Conservation (phyloP, 2,888 invertebrate species). For the Aphrophora alni region DNA sequence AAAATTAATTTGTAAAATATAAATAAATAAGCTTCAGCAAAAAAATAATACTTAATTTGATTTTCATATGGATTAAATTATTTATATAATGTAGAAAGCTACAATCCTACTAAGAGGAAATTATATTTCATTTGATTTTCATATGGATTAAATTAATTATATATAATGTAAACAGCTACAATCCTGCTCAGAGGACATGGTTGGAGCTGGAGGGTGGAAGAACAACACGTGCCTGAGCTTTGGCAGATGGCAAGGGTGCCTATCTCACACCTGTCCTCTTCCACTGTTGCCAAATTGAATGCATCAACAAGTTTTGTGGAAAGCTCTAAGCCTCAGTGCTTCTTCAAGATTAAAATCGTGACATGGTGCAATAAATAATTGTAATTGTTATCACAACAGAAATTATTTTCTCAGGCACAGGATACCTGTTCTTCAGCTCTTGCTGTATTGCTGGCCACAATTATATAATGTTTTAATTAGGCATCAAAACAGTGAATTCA, state of each 20-base stretch:
- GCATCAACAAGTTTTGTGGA: not conserved
- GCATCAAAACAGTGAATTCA: too few relatives aligned
- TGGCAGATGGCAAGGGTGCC: conserved; percentile 6
- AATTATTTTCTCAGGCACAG: not conserved
- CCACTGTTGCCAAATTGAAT: not conserved
- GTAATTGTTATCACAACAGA: not conserved
- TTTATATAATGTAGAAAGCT: too few relatives aligned
- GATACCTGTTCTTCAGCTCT: not conserved
- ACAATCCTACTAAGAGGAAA: too few relatives aligned
- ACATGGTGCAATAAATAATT: not conserved
- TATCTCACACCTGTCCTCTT: conserved; percentile 1
- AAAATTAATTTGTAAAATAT: too few relatives aligned
- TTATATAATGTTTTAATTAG: not conserved
- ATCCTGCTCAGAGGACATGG: too few relatives aligned
- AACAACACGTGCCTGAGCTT: not conserved
- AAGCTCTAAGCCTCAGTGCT: not conserved
- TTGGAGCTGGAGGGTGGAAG: not conserved
- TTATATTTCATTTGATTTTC: too few relatives aligned
- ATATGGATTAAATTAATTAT: not conserved
- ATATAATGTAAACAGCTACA: too few relatives aligned
- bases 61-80: not conserved
- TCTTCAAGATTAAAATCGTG: not conserved
- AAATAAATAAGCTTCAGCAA: too few relatives aligned
- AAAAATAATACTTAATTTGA: too few relatives aligned
- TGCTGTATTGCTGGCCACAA: not conserved